Conservation (phyloP, 2,797 vertebrate genomes). For the Rachycentron canadum region DNA sequence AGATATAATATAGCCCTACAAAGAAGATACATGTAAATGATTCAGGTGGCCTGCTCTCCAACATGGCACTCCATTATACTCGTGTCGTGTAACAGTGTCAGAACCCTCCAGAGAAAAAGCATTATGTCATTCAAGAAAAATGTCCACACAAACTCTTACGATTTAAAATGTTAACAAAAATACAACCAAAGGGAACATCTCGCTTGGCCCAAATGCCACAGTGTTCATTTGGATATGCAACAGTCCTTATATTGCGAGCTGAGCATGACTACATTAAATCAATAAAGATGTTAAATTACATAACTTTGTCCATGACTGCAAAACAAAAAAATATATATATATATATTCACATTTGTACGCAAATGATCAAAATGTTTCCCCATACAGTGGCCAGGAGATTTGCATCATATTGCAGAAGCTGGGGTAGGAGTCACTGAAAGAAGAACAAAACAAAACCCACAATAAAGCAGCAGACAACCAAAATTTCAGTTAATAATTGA, state of each 20-base stretch:
- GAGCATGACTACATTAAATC: conserved; percentile 41
- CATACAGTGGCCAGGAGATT: conserved; percentile 18
- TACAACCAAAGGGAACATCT: conserved; percentile 51
- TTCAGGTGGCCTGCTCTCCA: conserved; percentile 54
- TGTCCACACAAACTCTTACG: conserved; percentile 34
- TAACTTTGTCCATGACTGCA: conserved; percentile 33
- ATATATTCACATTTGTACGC: conserved; percentile 50
- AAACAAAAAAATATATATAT: conserved; percentile 21
- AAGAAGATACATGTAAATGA: conserved; percentile 60
- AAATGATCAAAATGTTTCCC: conserved; percentile 53
- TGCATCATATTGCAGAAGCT: conserved; percentile 41
- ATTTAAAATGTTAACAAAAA: conserved; percentile 42
- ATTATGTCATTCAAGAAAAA: conserved; percentile 53
- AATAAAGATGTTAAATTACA: conserved; percentile 43
- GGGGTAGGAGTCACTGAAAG: conserved; percentile 34
- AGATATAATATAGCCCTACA: conserved; percentile 77
- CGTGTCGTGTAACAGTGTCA: conserved; percentile 36
- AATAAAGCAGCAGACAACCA: conserved; percentile 45
- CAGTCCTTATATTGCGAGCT: conserved; percentile 55
- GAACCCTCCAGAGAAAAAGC: conserved; percentile 32
- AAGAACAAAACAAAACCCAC: conserved; percentile 15
- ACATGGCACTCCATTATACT: conserved; percentile 54
- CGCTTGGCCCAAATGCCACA: conserved; percentile 65
- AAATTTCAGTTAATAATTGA: conserved; percentile 50
- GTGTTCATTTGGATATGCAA: conserved; percentile 66